Evolutionary conservation across 2,888 invertebrate genomes (phyloP), one percentile per base, ranked within the genome.

Genomic region (Exocentrus adspersus): DNA sequence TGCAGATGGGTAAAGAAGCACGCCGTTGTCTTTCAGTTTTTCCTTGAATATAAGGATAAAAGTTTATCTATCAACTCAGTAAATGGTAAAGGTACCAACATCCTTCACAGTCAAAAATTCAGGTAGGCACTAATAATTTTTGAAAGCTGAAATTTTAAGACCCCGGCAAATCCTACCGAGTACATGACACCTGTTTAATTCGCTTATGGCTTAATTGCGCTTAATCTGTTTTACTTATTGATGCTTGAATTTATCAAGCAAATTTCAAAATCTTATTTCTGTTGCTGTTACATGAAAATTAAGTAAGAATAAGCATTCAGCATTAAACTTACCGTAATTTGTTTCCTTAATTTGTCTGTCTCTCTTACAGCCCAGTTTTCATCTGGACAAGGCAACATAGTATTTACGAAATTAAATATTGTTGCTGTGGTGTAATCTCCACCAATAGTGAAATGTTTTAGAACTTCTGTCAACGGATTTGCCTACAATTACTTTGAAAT

Each of bases 1-100:
- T 64, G 90, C 90, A 4, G 92, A 89, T 28, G 95, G 95, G 80
- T 91, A 95, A 58, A 97, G 79, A 3, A 97, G 83, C 2, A 97
- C 90, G 0, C 95, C 95, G 79, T 93, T 87, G 4, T 89, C 85
- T 7, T 92, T 92, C 20, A 97, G 83, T 63, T 90, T 84, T 17
- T 88, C 86, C 87, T 91, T 79, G n/a, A 84, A 79, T 74, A 61
- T 50, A 52, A 65, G 61, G 54, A 3, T 57, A 46, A 43, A 43
- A 19, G 0, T 4, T 10, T 42, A 42, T 17, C n/a, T 43, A 10
- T 3, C 1, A 43, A 17, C 3, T 14, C 10, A 2, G 10, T 9
- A 43, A 17, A 30, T 6, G 5, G 0, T 2, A 7, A 30, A 9
- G 0, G 28, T 28, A 28, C 7, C 28, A 4, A 4, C 4, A 28